Evolutionary conservation across 2,113 vertebrate species (phyloP).

Genomic region (Brienomyrus brachyistius): DNA sequence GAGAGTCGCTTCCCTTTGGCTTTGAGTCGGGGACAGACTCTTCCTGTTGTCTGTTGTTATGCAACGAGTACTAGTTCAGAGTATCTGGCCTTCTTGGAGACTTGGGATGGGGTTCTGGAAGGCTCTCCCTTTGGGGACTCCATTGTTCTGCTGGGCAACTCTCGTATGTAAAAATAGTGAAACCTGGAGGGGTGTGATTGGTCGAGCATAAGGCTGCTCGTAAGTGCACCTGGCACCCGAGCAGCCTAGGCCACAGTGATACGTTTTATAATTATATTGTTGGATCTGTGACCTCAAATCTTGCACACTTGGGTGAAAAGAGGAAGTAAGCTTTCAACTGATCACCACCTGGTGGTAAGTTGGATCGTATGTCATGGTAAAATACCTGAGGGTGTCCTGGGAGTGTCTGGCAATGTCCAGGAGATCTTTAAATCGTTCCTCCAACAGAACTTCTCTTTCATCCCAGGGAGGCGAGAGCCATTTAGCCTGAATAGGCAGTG

Average conservation of each 20-base stretch:
- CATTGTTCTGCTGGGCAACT: background rate
- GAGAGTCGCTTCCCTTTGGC: background rate
- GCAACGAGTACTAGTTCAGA: background rate
- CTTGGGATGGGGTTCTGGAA: background rate
- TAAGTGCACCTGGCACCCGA: background rate
- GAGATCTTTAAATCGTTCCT: background rate
- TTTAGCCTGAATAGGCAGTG: background rate
- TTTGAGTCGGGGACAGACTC: background rate
- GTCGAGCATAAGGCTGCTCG: background rate
- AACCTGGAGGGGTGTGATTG: background rate
- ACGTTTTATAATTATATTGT: background rate
- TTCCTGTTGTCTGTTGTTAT: background rate
- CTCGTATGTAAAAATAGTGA: background rate
- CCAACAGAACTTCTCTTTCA: background rate
- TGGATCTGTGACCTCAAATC: background rate
- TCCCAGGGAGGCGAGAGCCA: background rate
- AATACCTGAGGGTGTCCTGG: background rate
- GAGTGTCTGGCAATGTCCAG: background rate
- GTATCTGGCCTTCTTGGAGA: background rate
- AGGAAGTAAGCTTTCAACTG: background rate
- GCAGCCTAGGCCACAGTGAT: background rate
- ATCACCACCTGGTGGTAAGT: background rate
- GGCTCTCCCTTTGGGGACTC: background rate
- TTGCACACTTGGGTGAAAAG: background rate
- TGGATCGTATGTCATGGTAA: too few species aligned